Evolutionary conservation across 2,797 vertebrate species (phyloP), one percentile per base, ranked within the genome.

Genomic region (Cygnus olor): DNA sequence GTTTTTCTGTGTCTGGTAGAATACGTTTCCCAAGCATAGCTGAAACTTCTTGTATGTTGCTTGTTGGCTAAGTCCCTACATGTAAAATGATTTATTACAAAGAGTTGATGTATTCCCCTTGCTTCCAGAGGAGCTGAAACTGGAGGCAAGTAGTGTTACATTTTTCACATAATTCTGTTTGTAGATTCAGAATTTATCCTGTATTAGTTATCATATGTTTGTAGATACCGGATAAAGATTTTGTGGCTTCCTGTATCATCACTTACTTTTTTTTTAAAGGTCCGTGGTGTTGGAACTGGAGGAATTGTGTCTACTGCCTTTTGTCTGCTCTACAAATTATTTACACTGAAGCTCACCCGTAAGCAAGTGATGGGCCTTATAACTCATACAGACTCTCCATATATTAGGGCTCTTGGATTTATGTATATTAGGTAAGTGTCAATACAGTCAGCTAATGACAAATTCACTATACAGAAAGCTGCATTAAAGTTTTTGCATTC

Each of bases 281-380:
- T 99, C 42, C 99, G 99, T 89, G 99, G 99, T 86, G 99, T 99
- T 95, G 99, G 99, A 88, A 99, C 99, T 30, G 99, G 99, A 95
- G 99, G 99, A 86, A 99, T 99, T 92, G 99, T 99, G 90, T 99
- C 99, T 57, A 99, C 99, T 64, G 99, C 99, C 20, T 99, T 99
- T 96, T 99, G 99, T 97, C 98, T 99, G 63, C 98, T 99, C 47
- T 99, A 99, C 98, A 99, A 99, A 96, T 98, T 99, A 95, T 99
- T 99, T 97, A 99, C 99, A 13, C 98, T 99, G 94, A 99, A 99
- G 97, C 98, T 99, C 97, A 99, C 99, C 68, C 99, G 99, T 91
- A 99, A 99, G 96, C 99, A 99, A 98, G 98, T 99, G 97, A 99
- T 99, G 99, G 99, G 99, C 97, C 98, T 99, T 70, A 99, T 99